Evolutionary conservation across 2,797 vertebrate genomes (phyloP).

Genomic region (Melopsittacus undulatus): DNA sequence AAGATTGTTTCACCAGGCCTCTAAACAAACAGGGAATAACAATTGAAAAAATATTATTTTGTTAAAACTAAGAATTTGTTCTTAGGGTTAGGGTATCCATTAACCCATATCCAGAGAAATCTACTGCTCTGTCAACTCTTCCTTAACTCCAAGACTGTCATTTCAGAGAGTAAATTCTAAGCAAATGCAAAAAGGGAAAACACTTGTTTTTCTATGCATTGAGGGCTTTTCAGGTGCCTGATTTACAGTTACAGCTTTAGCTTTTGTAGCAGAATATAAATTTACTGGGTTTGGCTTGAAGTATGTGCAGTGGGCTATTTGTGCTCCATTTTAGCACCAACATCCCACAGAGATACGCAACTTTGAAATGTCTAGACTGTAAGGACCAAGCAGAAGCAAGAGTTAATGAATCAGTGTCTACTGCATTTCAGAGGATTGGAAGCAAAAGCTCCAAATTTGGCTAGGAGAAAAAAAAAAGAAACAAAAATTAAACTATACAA

Average conservation of each 20-base stretch:
- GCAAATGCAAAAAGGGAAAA: neutral
- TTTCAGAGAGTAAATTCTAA: neutral
- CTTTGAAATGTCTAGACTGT: neutral
- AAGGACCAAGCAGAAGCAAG: neutral
- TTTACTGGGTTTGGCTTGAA: neutral
- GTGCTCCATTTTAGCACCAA: neutral
- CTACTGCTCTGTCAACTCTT: neutral
- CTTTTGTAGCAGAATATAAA: neutral
- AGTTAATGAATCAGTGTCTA: neutral
- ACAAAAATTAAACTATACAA: neutral
- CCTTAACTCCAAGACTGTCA: neutral
- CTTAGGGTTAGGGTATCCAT: too few relatives aligned
- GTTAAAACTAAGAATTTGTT: neutral
- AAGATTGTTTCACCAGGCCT: neutral
- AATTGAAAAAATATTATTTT: rapidly evolving
- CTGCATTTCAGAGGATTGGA: neutral
- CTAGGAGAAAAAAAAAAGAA: neutral
- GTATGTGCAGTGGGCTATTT: neutral
- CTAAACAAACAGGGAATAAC: neutral
- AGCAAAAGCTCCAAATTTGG: neutral
- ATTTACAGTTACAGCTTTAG: neutral
- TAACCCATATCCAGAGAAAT: neutral
- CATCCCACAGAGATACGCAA: neutral
- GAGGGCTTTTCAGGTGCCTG: neutral
- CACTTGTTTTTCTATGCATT: neutral